These are phyloP conservation scores for Triops cancriformis DNA, from an alignment of 1,140 invertebrate species.

Conservation along the genomic window DNA sequence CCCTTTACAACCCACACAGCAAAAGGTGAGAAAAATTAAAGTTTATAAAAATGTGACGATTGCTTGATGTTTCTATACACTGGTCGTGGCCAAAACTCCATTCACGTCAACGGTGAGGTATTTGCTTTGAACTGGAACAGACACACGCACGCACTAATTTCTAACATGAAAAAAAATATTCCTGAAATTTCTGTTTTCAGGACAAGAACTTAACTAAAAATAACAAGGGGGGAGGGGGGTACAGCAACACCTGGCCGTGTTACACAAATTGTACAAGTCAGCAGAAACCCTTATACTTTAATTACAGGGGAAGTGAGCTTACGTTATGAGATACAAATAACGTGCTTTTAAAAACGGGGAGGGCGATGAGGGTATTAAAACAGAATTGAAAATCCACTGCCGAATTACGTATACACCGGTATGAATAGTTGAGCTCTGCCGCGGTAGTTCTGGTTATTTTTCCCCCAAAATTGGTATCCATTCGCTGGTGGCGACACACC, in stretches of 20 bases:
- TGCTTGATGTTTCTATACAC: conserved; percentile 14
- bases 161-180: neutral
- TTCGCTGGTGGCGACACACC: neutral
- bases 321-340: conserved; percentile 11
- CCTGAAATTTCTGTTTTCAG: neutral
- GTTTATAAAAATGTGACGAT: neutral
- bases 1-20: conserved; percentile 7
- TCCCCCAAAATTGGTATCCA: neutral
- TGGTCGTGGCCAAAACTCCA: conserved; percentile 9
- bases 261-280: conserved; percentile 6
- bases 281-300: conserved; percentile 9
- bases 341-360: neutral
- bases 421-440: conserved; percentile 10
- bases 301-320: neutral
- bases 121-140: conserved; percentile 25
- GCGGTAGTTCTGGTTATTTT: neutral
- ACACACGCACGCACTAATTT: neutral
- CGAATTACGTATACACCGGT: conserved; percentile 10
- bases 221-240: neutral
- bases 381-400: neutral
- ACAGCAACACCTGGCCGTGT: neutral
- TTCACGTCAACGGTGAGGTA: conserved; percentile 22
- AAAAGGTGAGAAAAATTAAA: neutral
- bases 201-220: neutral
- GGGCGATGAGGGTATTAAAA: neutral